phyloP scores from a whole-genome alignment of 2,797 vertebrate genomes.

The Micromesistius poutassou region DNA sequence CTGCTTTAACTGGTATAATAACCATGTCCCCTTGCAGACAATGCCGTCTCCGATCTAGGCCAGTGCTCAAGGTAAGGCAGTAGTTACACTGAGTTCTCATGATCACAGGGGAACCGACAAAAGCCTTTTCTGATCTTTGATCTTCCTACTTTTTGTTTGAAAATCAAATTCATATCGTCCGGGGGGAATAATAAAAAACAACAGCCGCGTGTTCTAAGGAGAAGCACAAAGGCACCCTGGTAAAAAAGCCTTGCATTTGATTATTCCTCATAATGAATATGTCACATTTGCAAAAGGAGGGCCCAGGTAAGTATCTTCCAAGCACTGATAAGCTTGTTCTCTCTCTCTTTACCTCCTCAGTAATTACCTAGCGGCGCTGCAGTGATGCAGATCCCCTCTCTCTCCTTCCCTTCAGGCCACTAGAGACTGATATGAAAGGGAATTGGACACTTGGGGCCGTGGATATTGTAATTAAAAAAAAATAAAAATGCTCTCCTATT shows the following conservation, averaged over 20 bases:
- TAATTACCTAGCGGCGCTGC: constrained; percentile 75
- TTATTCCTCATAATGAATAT: constrained; percentile 80
- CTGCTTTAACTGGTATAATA: background rate
- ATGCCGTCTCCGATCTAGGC: constrained; percentile 64
- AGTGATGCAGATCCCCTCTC: constrained; percentile 62
- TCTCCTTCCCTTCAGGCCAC: constrained; percentile 68
- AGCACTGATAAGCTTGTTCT: constrained; percentile 56
- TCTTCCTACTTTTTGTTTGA: constrained; percentile 78
- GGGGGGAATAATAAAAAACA: constrained; percentile 66
- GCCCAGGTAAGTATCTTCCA: constrained; percentile 73
- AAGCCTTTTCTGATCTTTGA: constrained; percentile 76
- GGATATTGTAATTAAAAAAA: constrained; percentile 80
- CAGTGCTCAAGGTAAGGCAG: constrained; percentile 61
- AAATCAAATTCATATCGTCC: constrained; percentile 79
- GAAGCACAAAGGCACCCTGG: constrained; percentile 68
- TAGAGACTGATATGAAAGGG: constrained; percentile 81
- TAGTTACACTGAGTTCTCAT: constrained; percentile 56
- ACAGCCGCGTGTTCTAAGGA: constrained; percentile 17
- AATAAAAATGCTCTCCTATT: constrained; percentile 57
- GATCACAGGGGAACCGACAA: constrained; percentile 54
- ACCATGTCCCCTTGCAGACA: constrained; percentile 37
- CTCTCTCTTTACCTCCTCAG: constrained; percentile 56
- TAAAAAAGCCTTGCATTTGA: constrained; percentile 76
- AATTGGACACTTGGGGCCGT: constrained; percentile 79
- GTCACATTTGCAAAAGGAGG: constrained; percentile 74